Evolutionary conservation across 2,888 invertebrate species (phyloP), one percentile per base, ranked within the genome.

Genomic region (Drosophila borborema): DNA sequence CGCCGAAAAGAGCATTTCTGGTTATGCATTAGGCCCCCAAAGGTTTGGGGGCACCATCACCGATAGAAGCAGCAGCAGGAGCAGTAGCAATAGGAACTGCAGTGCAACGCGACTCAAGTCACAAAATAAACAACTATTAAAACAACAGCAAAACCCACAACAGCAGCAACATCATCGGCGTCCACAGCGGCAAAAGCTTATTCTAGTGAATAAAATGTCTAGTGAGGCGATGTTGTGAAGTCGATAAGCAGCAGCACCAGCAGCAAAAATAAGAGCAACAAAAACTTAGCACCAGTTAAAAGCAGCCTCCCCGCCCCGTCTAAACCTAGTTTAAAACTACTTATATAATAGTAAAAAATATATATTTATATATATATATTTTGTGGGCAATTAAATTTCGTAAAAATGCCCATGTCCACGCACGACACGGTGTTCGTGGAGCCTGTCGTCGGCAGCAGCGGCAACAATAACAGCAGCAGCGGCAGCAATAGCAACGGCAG

Each of bases 1-100:
- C 78, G 67, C 60, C 71, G 69, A 74, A 70, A 70, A 73, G 56
- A 76, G 71, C 78, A 82, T 82, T 79, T 79, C 80, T 90, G 90
- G 82, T 88, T 91, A 91, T 89, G 90, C 84, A 82, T 83, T 90
- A 85, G 90, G 93, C 92, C 93, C 93, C 92, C 92, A 93, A 91
- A 90, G 90, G 83, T 92, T 93, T 92, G 93, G 93, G 93, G 93
- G 93, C 91, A 92, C 92, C 78, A 92, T 90, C 82, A 82, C 80
- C 56, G 69, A 72, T 74, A 85, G 67, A 77, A 80, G 69, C 71
- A 74, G 61, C 72, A 75, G 69, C 71, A 85, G 67, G 76, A 80
- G 69, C 70, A 80, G 69, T 71, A 74, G 62, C 72, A 74, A 64
- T 81, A 69, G 72, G n/a, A 41, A 41, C 34, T 41, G 56, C 68